Conservation (phyloP, 2,888 invertebrate species). For the Rhingia campestris region DNA sequence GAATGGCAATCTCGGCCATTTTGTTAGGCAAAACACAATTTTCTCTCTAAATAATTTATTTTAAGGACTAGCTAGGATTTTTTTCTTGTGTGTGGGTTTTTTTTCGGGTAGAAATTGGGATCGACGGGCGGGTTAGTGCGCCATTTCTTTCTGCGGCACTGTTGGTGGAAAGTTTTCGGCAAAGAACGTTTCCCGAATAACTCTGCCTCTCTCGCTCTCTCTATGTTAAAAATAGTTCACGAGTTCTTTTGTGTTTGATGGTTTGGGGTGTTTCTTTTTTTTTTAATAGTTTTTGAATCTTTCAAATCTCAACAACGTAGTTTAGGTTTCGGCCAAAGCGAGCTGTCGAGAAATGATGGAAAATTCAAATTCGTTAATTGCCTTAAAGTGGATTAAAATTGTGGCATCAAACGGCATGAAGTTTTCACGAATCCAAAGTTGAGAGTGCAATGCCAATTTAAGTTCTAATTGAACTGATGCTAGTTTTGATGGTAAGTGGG, state of each 20-base stretch:
- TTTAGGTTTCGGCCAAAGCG: not conserved
- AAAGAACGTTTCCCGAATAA: conserved; percentile 41
- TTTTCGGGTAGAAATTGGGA: not conserved
- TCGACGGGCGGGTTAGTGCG: conserved; percentile 1
- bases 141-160: not conserved
- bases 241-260: conserved; percentile 7
- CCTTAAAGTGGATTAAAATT: conserved; percentile 1
- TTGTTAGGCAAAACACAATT: conserved; percentile 7
- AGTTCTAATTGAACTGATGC: too few species aligned
- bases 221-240: conserved; percentile 25
- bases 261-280: not conserved
- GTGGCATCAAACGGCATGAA: not conserved
- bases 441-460: too few species aligned
- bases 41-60: conserved; percentile 37
- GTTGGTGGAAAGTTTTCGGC: conserved; percentile 1
- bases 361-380: not conserved
- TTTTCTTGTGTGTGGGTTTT: not conserved
- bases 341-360: not conserved
- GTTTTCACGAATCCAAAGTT: not conserved
- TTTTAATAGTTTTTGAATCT: not conserved
- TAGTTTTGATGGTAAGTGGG: too few species aligned
- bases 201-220: conserved; percentile 1
- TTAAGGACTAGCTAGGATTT: conserved; percentile 17
- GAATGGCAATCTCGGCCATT: conserved; percentile 1
- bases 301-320: not conserved